Base-by-base conservation (phyloP, 2,113 vertebrate genomes). In the Piprites chloris region DNA sequence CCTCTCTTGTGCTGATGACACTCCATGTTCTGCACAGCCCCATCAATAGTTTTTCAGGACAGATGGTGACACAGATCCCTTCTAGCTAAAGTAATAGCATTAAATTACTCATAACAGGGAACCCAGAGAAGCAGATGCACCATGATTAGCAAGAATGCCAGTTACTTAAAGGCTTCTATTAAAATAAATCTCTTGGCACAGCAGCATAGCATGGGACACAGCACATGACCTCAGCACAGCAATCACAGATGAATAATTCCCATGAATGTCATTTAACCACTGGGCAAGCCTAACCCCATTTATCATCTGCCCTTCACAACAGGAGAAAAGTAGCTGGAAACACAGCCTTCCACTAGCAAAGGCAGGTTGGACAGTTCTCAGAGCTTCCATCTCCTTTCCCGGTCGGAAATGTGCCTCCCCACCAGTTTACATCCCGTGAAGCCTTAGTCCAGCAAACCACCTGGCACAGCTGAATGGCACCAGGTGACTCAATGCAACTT, bases 51-150 rank as follows among this genome's bases (percentile, higher is more conserved):
- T 94, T 89, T 96, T 90, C 93, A 96, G 97, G 93, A 94, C 97
- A 98, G 96, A 97, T 96, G 96, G 97, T 94, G 95, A 97, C 96
- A 97, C 94, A 96, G 96, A 97, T 97, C 96, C 91, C 96, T 96
- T 80, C 91, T 37, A 95, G 97, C 96, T 90, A 96, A 96, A 97
- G 93, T 94, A 98, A 97, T 95, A 95, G 95, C 97, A 96, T 96
- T 97, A 97, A 97, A 97, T 97, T 96, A 97, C 95, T 97, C 85
- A 81, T 92, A 96, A 96, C 90, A 80, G 95, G 96, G 96, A 96
- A 97, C 85, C 94, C 92, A 90, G 91, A 85, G 93, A 96, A 96
- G 93, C 96, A 97, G 95, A 97, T 97, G 96, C 95, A 96, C 91
- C 92, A 77, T 94, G 96, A 98, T 97, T 97, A 97, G 91, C 84